Conservation (phyloP, 2,797 vertebrate genomes). For the Manis pentadactyla region DNA sequence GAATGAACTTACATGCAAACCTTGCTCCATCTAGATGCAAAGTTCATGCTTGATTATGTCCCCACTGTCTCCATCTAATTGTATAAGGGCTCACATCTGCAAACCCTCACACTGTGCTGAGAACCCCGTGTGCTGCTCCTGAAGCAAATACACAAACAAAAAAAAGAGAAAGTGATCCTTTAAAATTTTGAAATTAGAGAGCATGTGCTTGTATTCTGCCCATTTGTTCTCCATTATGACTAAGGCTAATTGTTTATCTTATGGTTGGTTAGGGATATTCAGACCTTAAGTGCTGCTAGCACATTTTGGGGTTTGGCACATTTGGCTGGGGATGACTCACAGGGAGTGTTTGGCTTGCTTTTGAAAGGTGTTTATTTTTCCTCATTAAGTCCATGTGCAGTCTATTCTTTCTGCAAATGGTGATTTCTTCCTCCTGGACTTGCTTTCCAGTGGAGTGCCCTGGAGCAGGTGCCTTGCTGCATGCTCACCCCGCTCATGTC, state of each 20-base stretch:
- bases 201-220: not conserved
- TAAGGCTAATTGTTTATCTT: slow-evolving; percentile 52
- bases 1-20: not conserved
- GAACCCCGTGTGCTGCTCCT: not conserved
- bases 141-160: slow-evolving; percentile 9
- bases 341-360: not conserved
- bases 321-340: slow-evolving; percentile 42
- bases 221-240: slow-evolving; percentile 51
- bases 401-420: slow-evolving; percentile 13
- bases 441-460: slow-evolving; percentile 7
- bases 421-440: not conserved
- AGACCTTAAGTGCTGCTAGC: not conserved
- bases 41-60: not conserved
- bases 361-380: slow-evolving; percentile 61
- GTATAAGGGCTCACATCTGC: not conserved
- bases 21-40: not conserved
- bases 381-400: not conserved
- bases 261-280: not conserved
- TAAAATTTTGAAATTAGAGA: not conserved
- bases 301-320: not conserved
- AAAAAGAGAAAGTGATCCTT: not conserved
- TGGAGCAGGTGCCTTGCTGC: not conserved
- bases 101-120: not conserved
- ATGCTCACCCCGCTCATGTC: not conserved
- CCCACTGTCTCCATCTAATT: not conserved